Evolutionary conservation across 2,113 vertebrate genomes (phyloP).

Genomic region (Barbus barbus): DNA sequence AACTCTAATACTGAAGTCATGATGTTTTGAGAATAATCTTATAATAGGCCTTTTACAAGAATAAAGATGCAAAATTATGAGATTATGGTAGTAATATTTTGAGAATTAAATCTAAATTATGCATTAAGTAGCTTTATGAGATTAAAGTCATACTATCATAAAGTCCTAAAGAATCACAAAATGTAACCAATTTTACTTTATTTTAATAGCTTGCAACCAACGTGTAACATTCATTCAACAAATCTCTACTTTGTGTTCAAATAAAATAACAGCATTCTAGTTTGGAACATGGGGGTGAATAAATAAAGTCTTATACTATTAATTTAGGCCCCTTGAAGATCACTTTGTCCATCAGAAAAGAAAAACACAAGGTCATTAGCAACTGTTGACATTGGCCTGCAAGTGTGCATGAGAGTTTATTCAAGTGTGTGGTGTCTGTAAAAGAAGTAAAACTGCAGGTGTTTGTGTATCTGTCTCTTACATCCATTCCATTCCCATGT

Average conservation of each 20-base stretch:
- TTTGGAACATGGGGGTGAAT: neutral
- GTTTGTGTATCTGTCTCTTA: conserved; percentile 44
- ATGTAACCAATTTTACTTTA: neutral
- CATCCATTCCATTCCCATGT: conserved; percentile 33
- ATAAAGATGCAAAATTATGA: neutral
- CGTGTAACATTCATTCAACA: neutral
- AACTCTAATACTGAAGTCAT: neutral
- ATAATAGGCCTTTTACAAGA: neutral
- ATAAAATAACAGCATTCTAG: neutral
- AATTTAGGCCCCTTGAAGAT: neutral
- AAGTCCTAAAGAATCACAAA: neutral
- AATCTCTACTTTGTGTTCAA: neutral
- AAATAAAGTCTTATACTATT: neutral
- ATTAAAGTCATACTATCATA: neutral
- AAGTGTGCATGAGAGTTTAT: conserved; percentile 28
- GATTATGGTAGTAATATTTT: neutral
- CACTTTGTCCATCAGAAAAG: neutral
- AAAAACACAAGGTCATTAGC: conserved; percentile 6
- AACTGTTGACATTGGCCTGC: neutral
- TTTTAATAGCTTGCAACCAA: neutral
- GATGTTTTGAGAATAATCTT: neutral
- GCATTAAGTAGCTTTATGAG: neutral
- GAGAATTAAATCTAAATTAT: neutral
- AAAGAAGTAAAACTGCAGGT: conserved; percentile 27
- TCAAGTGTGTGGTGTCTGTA: neutral